Percentiles rank a stretch among this genome's conserved stretches.
Conservation (phyloP, 2,888 invertebrate genomes). For the Papilio demoleus region DNA sequence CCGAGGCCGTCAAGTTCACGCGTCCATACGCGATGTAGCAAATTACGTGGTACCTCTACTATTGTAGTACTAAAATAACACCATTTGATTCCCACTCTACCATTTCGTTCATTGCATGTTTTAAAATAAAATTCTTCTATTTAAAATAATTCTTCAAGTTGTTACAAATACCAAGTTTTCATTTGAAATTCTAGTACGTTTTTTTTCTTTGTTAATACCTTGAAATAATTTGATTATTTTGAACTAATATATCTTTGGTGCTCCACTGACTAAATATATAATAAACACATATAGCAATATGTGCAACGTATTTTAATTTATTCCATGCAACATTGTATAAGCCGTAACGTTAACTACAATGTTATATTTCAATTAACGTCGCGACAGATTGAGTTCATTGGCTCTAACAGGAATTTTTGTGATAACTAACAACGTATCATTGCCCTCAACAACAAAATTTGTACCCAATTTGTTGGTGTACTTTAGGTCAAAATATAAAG, state of each 20-base stretch:
- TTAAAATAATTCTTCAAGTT: no score
- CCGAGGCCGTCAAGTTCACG: constrained; percentile 31
- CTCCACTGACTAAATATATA: no score
- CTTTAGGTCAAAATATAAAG: no score
- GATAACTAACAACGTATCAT: no score
- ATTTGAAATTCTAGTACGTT: not conserved
- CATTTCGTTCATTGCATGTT: not conserved
- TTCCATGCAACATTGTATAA: constrained; percentile 19
- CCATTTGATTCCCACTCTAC: constrained; percentile 10
- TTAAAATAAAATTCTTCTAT: not conserved
- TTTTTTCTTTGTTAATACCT: not conserved
- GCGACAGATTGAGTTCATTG: constrained; percentile 10
- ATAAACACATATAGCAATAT: not conserved
- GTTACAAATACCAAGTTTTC: not conserved
- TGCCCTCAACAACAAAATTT: no score
- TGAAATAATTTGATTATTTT: not conserved
- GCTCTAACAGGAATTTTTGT: no score
- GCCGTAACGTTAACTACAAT: constrained; percentile 8
- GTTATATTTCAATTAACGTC: constrained; percentile 31
- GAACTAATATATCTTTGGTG: no score
- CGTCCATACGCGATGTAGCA: constrained; percentile 31
- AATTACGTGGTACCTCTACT: constrained; percentile 24
- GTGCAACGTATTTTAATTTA: not conserved
- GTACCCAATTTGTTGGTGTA: no score
- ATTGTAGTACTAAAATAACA: constrained; percentile 6